Evolutionary conservation across 2,113 vertebrate genomes (phyloP).

Genomic region (Parotia lawesii): DNA sequence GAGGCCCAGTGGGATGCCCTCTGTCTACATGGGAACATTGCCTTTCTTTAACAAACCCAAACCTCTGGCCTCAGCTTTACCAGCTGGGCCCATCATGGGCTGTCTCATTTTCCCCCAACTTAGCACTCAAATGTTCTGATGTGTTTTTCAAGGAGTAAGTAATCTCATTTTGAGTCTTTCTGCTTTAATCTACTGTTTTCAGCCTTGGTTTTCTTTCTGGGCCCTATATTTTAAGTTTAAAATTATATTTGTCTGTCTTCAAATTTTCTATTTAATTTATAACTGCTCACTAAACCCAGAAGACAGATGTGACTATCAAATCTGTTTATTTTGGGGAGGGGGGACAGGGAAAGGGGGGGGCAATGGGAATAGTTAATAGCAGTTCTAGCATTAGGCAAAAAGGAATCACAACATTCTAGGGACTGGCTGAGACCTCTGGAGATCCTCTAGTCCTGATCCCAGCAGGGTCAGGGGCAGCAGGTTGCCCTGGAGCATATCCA

Average conservation of each 20-base stretch:
- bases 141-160: neutral
- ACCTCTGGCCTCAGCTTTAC: neutral
- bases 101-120: neutral
- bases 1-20: neutral
- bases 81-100: rapidly evolving
- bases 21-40: neutral
- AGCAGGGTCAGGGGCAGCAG: neutral
- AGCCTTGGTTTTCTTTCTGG: neutral
- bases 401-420: neutral
- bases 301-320: neutral
- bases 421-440: neutral
- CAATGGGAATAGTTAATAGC: neutral
- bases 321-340: neutral
- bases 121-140: neutral
- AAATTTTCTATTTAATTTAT: neutral
- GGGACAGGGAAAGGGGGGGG: neutral
- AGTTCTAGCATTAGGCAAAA: neutral
- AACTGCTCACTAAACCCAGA: neutral
- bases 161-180: neutral
- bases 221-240: neutral
- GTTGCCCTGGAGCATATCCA: neutral
- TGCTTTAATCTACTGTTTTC: neutral
- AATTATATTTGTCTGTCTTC: neutral
- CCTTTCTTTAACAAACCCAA: neutral
- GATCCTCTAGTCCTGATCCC: neutral